These are phyloP conservation scores for Lacanobia wlatinum DNA, from an alignment of 2,888 invertebrate genomes.

Conservation along the genomic window DNA sequence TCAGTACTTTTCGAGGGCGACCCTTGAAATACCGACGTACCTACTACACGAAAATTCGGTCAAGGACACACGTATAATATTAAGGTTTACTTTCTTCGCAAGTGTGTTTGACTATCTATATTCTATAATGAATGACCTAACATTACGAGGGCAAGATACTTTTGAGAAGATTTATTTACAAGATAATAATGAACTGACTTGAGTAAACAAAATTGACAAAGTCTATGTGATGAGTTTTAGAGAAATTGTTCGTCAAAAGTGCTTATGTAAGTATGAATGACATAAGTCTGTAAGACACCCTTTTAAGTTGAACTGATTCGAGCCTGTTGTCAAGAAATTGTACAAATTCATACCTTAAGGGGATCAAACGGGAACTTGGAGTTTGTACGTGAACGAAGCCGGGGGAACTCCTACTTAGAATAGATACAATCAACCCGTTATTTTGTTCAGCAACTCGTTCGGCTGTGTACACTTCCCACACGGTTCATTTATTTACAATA, in stretches of 20 bases:
- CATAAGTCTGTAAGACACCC: slow-evolving; percentile 9
- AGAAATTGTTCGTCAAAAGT: neutral
- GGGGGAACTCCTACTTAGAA: slow-evolving; percentile 2
- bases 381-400: slow-evolving; percentile 30
- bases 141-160: slow-evolving; percentile 26
- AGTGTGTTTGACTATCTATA: slow-evolving; percentile 36
- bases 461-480: slow-evolving; percentile 20
- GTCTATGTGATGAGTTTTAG: neutral
- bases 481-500: slow-evolving; percentile 21
- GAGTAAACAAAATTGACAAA: neutral
- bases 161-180: slow-evolving; percentile 4
- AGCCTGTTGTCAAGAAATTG: slow-evolving; percentile 16
- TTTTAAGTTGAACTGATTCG: slow-evolving; percentile 30
- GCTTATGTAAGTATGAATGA: neutral
- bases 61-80: slow-evolving; percentile 50
- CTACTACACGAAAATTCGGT: slow-evolving; percentile 48
- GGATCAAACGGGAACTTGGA: slow-evolving; percentile 36
- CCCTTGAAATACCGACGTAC: slow-evolving; percentile 48
- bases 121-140: slow-evolving; percentile 23
- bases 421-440: neutral
- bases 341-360: slow-evolving; percentile 19
- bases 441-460: slow-evolving; percentile 26
- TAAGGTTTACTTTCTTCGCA: slow-evolving; percentile 26
- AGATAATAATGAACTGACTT: neutral
- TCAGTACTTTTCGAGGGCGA: slow-evolving; percentile 45